A percentile compares a stretch with the other conserved stretches of the same genome.
Evolutionary conservation across 2,888 invertebrate species (phyloP).

Genomic region (Amphipoea oculea): DNA sequence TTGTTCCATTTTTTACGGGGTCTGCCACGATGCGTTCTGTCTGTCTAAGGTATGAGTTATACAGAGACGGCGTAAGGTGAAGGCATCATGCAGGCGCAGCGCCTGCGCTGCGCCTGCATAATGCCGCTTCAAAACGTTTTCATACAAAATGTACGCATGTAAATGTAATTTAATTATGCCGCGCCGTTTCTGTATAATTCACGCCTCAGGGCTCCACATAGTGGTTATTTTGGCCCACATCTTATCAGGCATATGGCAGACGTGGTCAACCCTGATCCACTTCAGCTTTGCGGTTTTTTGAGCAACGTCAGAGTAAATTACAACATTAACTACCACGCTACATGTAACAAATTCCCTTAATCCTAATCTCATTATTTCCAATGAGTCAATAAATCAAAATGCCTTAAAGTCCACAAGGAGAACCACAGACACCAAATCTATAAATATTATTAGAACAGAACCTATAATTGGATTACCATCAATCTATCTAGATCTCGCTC

Average conservation of each 20-base stretch:
- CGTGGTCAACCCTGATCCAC: neutral
- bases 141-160: too few relatives aligned
- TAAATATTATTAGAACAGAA: constrained; percentile 16
- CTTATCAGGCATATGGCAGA: neutral
- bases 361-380: neutral
- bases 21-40: neutral
- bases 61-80: too few relatives aligned
- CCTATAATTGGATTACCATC: constrained; percentile 21
- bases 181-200: too few relatives aligned
- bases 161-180: too few relatives aligned
- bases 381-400: constrained; percentile 2
- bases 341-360: too few relatives aligned
- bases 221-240: neutral
- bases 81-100: too few relatives aligned
- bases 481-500: constrained; percentile 6
- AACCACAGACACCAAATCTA: neutral
- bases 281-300: neutral
- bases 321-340: neutral
- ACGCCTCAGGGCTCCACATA: neutral
- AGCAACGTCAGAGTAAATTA: neutral
- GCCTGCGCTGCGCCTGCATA: too few relatives aligned
- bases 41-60: neutral
- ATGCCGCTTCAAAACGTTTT: too few relatives aligned
- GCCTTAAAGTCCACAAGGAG: neutral
- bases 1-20: neutral